Conservation (phyloP, 2,888 invertebrate genomes). For the Hirtodrosophila confusa region DNA sequence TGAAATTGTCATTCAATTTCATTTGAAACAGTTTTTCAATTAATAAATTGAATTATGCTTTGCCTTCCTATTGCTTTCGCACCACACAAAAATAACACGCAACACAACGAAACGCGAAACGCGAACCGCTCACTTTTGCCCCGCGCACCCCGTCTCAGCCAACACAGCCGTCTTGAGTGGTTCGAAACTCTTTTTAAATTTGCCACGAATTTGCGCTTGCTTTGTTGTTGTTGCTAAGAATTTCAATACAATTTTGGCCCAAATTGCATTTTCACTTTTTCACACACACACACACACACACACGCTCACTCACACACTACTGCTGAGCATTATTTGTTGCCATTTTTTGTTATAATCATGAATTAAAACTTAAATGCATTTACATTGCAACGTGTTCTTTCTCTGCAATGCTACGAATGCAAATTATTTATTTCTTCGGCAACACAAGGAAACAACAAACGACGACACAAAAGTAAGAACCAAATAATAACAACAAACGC, state of each 20-base stretch:
- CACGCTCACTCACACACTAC: constrained; percentile 5
- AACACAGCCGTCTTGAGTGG: constrained; percentile 16
- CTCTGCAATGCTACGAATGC: constrained; percentile 15
- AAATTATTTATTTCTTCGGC: constrained; percentile 52
- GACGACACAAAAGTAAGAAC: constrained; percentile 57
- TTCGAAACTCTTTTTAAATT: constrained; percentile 27
- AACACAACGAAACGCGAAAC: constrained; percentile 12
- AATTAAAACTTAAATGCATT: constrained; percentile 53
- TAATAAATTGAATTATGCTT: constrained; percentile 54
- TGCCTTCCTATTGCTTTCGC: constrained; percentile 34
- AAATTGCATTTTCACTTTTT: constrained; percentile 72
- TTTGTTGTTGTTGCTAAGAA: constrained; percentile 46
- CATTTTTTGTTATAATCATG: constrained; percentile 27
- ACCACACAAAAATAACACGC: constrained; percentile 43
- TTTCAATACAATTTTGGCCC: constrained; percentile 67
- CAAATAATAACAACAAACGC: constrained; percentile 61
- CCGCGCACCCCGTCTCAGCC: constrained; percentile 13
- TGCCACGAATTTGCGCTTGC: constrained; percentile 49
- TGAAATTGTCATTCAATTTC: constrained; percentile 33
- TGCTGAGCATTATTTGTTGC: constrained; percentile 2
- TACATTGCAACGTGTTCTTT: constrained; percentile 50
- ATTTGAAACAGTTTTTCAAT: constrained; percentile 37
- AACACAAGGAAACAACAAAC: constrained; percentile 65
- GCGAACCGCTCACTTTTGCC: constrained; percentile 61
- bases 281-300: constrained; percentile 32